A percentile compares a stretch with the other conserved stretches of the same genome.
phyloP scores from a whole-genome alignment of 2,797 vertebrate genomes.

The Vipera latastei region DNA sequence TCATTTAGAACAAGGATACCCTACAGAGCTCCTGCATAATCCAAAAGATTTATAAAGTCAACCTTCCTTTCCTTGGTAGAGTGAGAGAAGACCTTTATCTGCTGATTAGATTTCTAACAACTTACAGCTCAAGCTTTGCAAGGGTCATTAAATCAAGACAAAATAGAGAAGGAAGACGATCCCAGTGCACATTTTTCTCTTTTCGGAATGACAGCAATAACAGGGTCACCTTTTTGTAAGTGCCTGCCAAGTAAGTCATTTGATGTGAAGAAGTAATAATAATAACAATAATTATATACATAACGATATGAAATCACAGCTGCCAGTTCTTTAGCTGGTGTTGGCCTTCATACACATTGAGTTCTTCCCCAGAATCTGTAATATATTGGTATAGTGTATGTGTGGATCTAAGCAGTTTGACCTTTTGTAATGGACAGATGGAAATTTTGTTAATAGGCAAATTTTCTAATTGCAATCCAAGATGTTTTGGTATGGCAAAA shows the following conservation, averaged over 20 bases:
- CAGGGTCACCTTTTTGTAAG: background rate
- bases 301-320: background rate
- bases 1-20: constrained; percentile 68
- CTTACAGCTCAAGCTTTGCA: constrained; percentile 46
- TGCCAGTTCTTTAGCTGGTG: background rate
- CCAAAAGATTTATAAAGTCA: constrained; percentile 73
- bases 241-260: background rate
- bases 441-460: background rate
- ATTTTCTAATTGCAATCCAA: background rate
- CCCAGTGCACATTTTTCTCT: background rate
- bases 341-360: background rate
- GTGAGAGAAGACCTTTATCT: constrained; percentile 40
- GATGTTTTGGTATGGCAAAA: background rate
- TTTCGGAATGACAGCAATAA: rapidly evolving
- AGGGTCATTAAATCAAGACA: constrained; percentile 33
- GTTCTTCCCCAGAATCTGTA: background rate
- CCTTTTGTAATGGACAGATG: background rate
- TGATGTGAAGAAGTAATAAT: background rate
- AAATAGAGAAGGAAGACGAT: background rate
- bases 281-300: background rate
- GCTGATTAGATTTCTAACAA: constrained; percentile 38
- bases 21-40: constrained; percentile 66
- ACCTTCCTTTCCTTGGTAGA: constrained; percentile 33
- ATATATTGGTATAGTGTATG: background rate
- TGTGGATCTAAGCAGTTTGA: background rate